Evolutionary conservation across 2,113 vertebrate genomes (phyloP).

Genomic region (Vulpes lagopus): DNA sequence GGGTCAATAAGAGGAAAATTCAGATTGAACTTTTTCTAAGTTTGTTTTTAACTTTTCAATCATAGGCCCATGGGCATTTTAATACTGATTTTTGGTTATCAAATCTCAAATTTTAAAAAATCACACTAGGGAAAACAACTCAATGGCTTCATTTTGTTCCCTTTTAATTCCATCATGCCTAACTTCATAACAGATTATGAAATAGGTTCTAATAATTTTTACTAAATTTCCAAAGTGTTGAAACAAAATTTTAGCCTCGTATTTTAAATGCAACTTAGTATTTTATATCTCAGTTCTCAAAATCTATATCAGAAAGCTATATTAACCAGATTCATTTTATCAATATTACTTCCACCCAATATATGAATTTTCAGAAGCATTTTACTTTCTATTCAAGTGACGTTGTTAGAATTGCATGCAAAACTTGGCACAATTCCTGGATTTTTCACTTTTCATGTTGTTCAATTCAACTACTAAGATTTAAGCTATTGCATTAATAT

Average conservation of each 20-base stretch:
- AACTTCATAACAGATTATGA: neutral
- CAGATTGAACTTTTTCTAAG: neutral
- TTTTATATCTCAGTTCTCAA: constrained; percentile 27
- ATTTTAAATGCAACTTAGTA: neutral
- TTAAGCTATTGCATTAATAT: constrained; percentile 62
- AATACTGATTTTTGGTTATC: constrained; percentile 38
- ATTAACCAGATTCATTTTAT: constrained; percentile 8
- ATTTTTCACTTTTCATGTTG: constrained; percentile 73
- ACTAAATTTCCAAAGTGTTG: neutral
- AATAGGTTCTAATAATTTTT: constrained; percentile 2
- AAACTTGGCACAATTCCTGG: constrained; percentile 49
- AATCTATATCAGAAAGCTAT: constrained; percentile 42
- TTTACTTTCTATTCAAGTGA: constrained; percentile 56
- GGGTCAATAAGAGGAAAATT: neutral
- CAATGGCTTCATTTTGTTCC: constrained; percentile 22
- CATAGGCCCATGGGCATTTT: neutral
- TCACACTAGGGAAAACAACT: neutral
- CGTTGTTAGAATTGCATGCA: constrained; percentile 52
- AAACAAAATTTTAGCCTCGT: constrained; percentile 6
- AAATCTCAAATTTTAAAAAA: neutral
- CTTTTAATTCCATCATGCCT: neutral
- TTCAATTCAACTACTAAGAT: constrained; percentile 49
- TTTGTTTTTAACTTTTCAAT: constrained; percentile 2
- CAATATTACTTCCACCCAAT: neutral
- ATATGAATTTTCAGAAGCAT: constrained; percentile 25